These are phyloP conservation scores for Apantesis nais DNA, from an alignment of 2,888 invertebrate genomes.

Conservation along the genomic window DNA sequence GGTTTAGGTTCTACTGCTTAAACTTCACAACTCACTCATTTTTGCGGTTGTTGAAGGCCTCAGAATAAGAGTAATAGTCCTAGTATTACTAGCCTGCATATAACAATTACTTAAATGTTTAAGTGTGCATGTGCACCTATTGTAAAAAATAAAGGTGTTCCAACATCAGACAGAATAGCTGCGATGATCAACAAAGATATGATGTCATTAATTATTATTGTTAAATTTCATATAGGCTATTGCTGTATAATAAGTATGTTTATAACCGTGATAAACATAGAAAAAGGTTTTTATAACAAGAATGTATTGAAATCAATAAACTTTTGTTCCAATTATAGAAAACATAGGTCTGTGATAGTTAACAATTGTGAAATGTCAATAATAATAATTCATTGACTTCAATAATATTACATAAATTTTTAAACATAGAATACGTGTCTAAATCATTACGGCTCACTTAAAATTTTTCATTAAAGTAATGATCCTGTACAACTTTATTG, in stretches of 20 bases:
- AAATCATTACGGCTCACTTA: too few relatives aligned
- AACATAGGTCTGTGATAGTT: too few relatives aligned
- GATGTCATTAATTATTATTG: conserved; percentile 3
- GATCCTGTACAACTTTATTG: too few relatives aligned
- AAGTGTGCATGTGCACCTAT: too few relatives aligned
- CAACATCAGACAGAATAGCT: neutral
- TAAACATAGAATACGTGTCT: too few relatives aligned
- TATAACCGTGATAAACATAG: neutral
- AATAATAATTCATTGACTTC: too few relatives aligned
- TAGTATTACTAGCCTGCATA: neutral
- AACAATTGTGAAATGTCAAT: too few relatives aligned
- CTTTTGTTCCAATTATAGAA: too few relatives aligned
- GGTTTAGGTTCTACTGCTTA: neutral
- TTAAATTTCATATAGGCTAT: conserved; percentile 4
- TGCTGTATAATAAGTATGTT: neutral
- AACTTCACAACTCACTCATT: neutral
- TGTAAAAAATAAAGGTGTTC: neutral
- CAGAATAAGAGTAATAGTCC: too few relatives aligned
- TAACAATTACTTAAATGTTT: neutral
- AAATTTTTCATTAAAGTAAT: too few relatives aligned
- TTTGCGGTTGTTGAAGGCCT: neutral
- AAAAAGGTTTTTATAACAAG: neutral
- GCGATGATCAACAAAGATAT: conserved; percentile 1
- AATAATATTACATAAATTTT: too few relatives aligned
- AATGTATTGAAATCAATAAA: too few relatives aligned